Percentiles rank a stretch among this genome's conserved stretches.
Evolutionary conservation across 1,140 invertebrate species (phyloP).

Genomic region (Zophobas morio): DNA sequence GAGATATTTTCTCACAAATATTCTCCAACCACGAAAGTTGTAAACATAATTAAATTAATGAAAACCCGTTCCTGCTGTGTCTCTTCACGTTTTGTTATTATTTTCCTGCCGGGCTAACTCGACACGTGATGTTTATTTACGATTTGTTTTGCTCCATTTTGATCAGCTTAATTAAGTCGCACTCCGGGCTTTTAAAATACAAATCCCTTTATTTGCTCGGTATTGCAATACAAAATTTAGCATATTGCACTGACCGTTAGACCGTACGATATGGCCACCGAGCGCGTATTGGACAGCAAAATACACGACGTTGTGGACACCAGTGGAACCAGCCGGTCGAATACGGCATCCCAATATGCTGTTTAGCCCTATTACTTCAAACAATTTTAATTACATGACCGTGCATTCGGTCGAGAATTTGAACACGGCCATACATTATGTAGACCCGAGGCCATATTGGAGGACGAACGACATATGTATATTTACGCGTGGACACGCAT

Average conservation of each 20-base stretch:
- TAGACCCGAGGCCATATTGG: constrained; percentile 45
- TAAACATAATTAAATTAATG: no score
- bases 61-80: no score
- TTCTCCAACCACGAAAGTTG: no score
- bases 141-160: constrained; percentile 6
- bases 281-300: background rate
- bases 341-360: constrained; percentile 36
- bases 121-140: background rate
- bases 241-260: constrained; percentile 18
- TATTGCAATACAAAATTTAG: constrained; percentile 17
- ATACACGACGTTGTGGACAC: constrained; percentile 2
- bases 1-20: no score
- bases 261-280: constrained; percentile 10
- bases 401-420: constrained; percentile 31
- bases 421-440: constrained; percentile 46
- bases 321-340: constrained; percentile 18
- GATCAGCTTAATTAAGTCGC: constrained; percentile 21
- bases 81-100: background rate
- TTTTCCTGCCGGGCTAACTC: background rate
- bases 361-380: constrained; percentile 47
- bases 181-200: background rate
- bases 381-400: constrained; percentile 52
- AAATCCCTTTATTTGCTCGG: constrained; percentile 17
- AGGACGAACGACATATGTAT: constrained; percentile 49
- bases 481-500: constrained; percentile 53